Evolutionary conservation across 2,797 vertebrate species (phyloP).

Genomic region (Scarus forsteni): DNA sequence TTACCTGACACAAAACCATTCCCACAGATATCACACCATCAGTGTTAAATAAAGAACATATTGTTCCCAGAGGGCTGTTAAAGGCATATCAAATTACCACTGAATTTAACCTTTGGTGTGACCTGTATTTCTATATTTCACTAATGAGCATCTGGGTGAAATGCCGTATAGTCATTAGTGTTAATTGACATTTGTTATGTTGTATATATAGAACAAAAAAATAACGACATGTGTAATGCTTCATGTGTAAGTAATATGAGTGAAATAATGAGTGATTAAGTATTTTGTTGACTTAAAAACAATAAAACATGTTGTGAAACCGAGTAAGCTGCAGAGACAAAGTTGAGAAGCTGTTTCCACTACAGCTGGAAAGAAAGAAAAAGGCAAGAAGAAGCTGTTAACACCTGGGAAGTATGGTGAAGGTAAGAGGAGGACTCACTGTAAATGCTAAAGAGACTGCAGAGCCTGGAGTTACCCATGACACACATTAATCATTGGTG

Average conservation of each 20-base stretch:
- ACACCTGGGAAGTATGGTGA: slow-evolving; percentile 23
- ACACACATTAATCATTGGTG: slow-evolving; percentile 78
- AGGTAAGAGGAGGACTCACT: slow-evolving; percentile 56
- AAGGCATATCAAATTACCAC: background rate
- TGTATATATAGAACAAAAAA: slow-evolving; percentile 20
- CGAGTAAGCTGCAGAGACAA: slow-evolving; percentile 27
- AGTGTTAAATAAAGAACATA: too few species aligned
- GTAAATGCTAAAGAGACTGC: slow-evolving; percentile 75
- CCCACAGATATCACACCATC: too few species aligned
- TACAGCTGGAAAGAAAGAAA: slow-evolving; percentile 12
- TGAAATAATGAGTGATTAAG: slow-evolving; percentile 6
- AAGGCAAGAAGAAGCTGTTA: slow-evolving; percentile 58
- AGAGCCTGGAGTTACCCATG: slow-evolving; percentile 66
- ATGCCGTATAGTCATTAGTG: slow-evolving; percentile 50
- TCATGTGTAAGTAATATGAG: slow-evolving; percentile 2
- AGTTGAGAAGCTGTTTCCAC: slow-evolving; percentile 34
- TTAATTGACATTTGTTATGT: slow-evolving; percentile 54
- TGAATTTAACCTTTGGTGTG: too few species aligned
- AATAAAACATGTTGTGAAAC: slow-evolving; percentile 7
- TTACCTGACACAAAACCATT: too few species aligned
- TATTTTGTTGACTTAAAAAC: slow-evolving; percentile 8
- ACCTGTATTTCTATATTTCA: slow-evolving; percentile 21
- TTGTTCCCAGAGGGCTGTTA: background rate
- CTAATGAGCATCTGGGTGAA: slow-evolving; percentile 58
- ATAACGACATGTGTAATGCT: slow-evolving; percentile 2